Percentiles rank a stretch among this genome's conserved stretches.
phyloP scores from a whole-genome alignment of 2,888 invertebrate species.

The Caenorhabditis sp. region DNA sequence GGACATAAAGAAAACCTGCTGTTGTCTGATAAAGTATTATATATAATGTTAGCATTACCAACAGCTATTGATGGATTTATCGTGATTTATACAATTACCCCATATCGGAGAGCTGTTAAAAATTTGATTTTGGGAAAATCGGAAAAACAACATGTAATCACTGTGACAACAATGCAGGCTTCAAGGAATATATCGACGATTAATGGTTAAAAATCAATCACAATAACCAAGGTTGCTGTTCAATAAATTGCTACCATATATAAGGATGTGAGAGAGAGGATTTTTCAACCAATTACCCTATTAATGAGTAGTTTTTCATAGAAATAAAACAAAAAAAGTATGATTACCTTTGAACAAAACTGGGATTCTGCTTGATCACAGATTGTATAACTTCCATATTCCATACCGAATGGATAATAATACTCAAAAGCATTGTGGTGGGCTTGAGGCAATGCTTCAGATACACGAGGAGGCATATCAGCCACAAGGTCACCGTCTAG shows the following conservation, averaged over 20 bases:
- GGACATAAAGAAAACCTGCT: too few species aligned
- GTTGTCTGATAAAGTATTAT: too few species aligned
- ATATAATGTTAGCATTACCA: too few species aligned
- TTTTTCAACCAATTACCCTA: slow-evolving; percentile 23
- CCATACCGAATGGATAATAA: slow-evolving; percentile 36
- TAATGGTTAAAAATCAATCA: too few species aligned
- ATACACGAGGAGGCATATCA: slow-evolving; percentile 40
- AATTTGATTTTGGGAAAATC: neutral
- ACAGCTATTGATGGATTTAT: too few species aligned
- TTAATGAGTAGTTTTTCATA: neutral
- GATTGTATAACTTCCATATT: slow-evolving; percentile 25
- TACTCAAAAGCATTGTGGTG: slow-evolving; percentile 47
- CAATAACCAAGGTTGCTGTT: slow-evolving; percentile 32
- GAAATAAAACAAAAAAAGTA: too few species aligned
- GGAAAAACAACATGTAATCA: neutral
- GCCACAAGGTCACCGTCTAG: slow-evolving; percentile 45
- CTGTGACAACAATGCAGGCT: too few species aligned
- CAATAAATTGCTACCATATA: slow-evolving; percentile 37
- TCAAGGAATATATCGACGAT: too few species aligned
- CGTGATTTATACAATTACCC: too few species aligned
- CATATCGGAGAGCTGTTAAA: too few species aligned
- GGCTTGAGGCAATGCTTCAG: slow-evolving; percentile 30
- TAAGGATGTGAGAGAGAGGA: slow-evolving; percentile 29
- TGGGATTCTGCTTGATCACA: slow-evolving; percentile 45
- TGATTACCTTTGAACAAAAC: slow-evolving; percentile 30